Evolutionary conservation across 2,888 invertebrate species (phyloP), one percentile per base, ranked within the genome.

Genomic region (Pollenia angustigena): DNA sequence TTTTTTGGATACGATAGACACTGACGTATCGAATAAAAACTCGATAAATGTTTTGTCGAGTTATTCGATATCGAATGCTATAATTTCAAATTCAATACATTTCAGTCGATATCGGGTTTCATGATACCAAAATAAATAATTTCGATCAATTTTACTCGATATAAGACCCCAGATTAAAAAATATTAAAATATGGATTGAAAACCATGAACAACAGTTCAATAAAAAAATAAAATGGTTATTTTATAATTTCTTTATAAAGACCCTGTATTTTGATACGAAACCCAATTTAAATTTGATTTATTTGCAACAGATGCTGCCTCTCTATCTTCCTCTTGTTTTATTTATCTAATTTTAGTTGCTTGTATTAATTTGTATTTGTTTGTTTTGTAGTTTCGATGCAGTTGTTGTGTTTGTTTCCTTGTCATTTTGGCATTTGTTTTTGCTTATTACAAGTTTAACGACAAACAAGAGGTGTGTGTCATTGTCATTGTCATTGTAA

Each of bases 201-300:
- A 1, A 18, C 1, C 18, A 18, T 18, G 18, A 18, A 18, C 18
- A 18, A 18, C 18, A 18, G 18, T 18, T 18, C 18, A 18, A 18
- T 18, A 18, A 18, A 18, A 18, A 1, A 18, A 18, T 23, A 23
- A 2, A 2, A 4, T 12, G 32, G 32, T 2, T 60, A 12, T 32
- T 40, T 14, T 74, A 3, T 50, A 40, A 0, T 12, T 32, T 40
- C 6, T 12, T n/a, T 46, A 3, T 2, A 40, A 72, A 62, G 62
- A 81, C 83, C 62, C 69, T 83, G 83, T 87, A 68, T 42, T 48
- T 12, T 42, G 52, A 50, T 4, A 32, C n/a, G 52, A 64, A 64
- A 64, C 48, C 46, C 62, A 85, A 83, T 88, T 78, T 74, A 75
- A 81, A 87, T 87, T 81, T 83, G 85, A 87, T 80, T 88, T 89